Evolutionary conservation across 1,140 invertebrate species (phyloP).

Genomic region (Pachyrhynchus sulphureomaculatus): DNA sequence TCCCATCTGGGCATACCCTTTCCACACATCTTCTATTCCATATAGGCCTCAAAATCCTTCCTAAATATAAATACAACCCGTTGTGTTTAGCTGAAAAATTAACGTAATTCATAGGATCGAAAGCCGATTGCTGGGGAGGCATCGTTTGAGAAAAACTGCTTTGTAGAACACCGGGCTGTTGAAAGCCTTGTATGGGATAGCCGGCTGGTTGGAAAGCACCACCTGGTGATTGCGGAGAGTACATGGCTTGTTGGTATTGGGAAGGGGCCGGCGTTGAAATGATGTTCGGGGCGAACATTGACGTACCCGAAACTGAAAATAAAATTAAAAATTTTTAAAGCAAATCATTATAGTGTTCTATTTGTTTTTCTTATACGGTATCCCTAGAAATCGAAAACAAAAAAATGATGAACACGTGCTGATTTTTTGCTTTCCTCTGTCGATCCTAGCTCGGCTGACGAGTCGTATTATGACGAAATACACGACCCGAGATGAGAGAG

Average conservation of each 20-base stretch:
- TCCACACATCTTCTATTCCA: constrained; percentile 76
- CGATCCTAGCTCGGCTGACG: too few species aligned
- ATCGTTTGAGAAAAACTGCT: constrained; percentile 9
- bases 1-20: constrained; percentile 58
- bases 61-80: constrained; percentile 88
- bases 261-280: constrained; percentile 43
- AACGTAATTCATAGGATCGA: constrained; percentile 36
- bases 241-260: constrained; percentile 38
- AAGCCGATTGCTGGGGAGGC: constrained; percentile 9
- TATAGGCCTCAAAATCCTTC: constrained; percentile 79
- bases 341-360: too few species aligned
- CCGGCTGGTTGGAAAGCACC: constrained; percentile 6
- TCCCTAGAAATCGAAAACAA: too few species aligned
- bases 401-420: too few species aligned
- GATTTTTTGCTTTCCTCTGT: too few species aligned
- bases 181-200: neutral
- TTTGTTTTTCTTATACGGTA: too few species aligned
- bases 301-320: constrained; percentile 36
- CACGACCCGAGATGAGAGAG: too few species aligned
- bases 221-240: constrained; percentile 39
- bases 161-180: constrained; percentile 33
- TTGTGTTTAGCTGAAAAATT: constrained; percentile 87
- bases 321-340: too few species aligned
- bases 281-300: constrained; percentile 44
- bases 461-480: too few species aligned